phyloP scores from a whole-genome alignment of 2,888 invertebrate genomes.

The Athalia circularis region DNA sequence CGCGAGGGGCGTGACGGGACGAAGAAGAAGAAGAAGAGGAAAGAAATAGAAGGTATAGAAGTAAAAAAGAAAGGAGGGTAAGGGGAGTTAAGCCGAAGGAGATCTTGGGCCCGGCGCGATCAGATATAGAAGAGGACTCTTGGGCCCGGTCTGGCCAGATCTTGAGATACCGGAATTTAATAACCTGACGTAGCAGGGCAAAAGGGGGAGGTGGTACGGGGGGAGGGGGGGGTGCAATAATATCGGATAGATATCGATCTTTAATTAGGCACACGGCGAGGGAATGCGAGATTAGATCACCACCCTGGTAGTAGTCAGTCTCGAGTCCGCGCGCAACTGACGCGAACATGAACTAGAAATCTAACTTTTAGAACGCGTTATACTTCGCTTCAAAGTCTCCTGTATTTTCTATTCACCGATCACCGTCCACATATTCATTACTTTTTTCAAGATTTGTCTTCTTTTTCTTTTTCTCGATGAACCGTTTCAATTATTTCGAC shows the following conservation, averaged over 20 bases:
- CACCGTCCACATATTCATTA: background rate
- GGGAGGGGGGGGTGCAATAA: conserved; percentile 68
- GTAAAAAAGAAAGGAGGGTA: conserved; percentile 25
- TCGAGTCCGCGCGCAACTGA: conserved; percentile 23
- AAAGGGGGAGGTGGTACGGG: no score
- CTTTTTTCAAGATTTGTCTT: no score
- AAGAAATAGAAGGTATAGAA: background rate
- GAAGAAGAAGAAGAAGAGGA: conserved; percentile 21
- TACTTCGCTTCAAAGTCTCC: conserved; percentile 37
- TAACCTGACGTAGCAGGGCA: conserved; percentile 66
- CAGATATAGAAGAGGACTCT: conserved; percentile 62
- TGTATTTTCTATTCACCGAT: conserved; percentile 26
- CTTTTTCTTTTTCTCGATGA: no score
- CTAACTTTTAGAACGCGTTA: background rate
- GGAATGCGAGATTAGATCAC: conserved; percentile 71
- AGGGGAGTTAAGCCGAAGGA: conserved; percentile 56
- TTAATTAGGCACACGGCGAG: conserved; percentile 74
- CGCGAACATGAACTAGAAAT: background rate
- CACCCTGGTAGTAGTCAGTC: conserved; percentile 60
- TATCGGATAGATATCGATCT: conserved; percentile 74
- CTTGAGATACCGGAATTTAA: conserved; percentile 72
- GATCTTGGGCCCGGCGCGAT: conserved; percentile 65
- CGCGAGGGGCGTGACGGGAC: background rate
- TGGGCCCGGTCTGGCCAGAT: conserved; percentile 70
- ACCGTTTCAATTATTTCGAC: no score